These are phyloP conservation scores for Manacus vitellinus DNA, from an alignment of 2,113 vertebrate genomes.

Conservation along the genomic window DNA sequence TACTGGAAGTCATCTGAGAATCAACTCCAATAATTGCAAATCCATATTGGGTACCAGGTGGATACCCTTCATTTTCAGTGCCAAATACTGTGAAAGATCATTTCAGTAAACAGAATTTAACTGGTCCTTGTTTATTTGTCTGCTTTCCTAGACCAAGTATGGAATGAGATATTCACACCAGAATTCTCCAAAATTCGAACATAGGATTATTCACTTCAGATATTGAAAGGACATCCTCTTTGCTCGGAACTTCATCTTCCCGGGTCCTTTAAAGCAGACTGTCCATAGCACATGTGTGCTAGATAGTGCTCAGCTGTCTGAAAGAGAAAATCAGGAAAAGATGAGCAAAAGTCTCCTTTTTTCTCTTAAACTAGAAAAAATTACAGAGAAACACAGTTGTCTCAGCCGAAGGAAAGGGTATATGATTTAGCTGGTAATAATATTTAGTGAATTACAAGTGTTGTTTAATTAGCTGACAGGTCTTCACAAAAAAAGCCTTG, in stretches of 20 bases:
- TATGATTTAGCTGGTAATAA: neutral
- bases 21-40: neutral
- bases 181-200: neutral
- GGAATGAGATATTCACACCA: neutral
- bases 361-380: neutral
- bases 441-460: neutral
- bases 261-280: neutral
- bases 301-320: neutral
- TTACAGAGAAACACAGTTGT: neutral
- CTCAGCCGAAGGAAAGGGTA: neutral
- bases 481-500: accelerated
- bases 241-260: neutral
- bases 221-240: neutral
- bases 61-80: neutral
- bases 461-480: neutral
- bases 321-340: neutral
- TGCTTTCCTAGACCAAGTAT: neutral
- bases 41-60: neutral
- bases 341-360: neutral
- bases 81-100: neutral
- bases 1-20: neutral
- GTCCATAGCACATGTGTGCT: neutral
- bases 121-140: neutral
- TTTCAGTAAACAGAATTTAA: neutral
- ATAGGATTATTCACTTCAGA: neutral